Evolutionary conservation across 2,113 vertebrate genomes (phyloP), one percentile per base, ranked within the genome.

Genomic region (Hydropotes inermis): DNA sequence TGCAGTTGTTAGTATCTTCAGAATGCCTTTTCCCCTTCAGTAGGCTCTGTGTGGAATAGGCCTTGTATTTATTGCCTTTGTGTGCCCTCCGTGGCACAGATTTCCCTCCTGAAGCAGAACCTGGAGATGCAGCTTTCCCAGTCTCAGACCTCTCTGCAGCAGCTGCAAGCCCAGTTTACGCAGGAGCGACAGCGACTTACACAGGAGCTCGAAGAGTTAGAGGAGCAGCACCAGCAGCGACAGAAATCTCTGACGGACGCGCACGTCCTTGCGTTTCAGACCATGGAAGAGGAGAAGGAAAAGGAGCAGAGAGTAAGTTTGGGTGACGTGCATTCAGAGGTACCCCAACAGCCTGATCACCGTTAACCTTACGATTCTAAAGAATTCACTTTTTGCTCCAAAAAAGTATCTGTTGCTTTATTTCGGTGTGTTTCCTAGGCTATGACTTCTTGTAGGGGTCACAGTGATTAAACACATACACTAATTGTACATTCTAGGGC

Each of bases 121-220:
- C 99, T 99, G 99, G 99, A 99, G 98, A 99, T 99, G 99, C 99
- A 99, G 98, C 99, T 99, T 95, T 99, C 99, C 36, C 99, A 99
- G 98, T 99, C 99, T 5, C 99, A 99, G 99, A 99, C 99, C 57
- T 99, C 99, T 90, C 98, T 99, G 99, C 99, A 99, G 98, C 99
- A 99, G 97, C 99, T 99, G 67, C 99, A 99, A 98, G 99, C 99
- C 60, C 99, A 99, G 98, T 99, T 99, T 98, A 99, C 99, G 97
- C 99, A 99, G 98, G 99, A 99, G 97, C 98, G 99, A 52, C 99
- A 99, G 94, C 99, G 99, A 94, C 99, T 99, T 97, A 99, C 99
- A 19, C 99, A 99, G 97, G 99, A 99, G 98, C 99, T 99, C 93
- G 99, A 99, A 97, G 99, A 99, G 94, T 98, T 99, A 95, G 99